Evolutionary conservation across 2,113 vertebrate genomes (phyloP).

Genomic region (Ancistrus triradiatus): DNA sequence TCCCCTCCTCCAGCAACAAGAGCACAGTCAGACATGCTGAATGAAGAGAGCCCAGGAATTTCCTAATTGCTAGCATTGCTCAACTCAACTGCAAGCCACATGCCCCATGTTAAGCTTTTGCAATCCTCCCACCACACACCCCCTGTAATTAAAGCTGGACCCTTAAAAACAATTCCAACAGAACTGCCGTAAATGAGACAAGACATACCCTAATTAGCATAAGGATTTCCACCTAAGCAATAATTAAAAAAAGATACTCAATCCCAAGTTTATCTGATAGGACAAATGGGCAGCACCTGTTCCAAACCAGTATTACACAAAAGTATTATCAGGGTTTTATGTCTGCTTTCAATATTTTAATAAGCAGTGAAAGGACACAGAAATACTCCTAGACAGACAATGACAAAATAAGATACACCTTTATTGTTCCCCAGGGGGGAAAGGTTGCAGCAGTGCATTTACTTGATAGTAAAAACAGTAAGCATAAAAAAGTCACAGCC

Average conservation of each 20-base stretch:
- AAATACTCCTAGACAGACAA: no score
- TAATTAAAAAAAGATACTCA: constrained; percentile 47
- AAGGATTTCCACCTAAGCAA: constrained; percentile 45
- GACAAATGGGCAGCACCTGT: constrained; percentile 41
- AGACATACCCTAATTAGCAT: constrained; percentile 52
- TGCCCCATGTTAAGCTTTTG: constrained; percentile 40
- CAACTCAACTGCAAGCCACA: constrained; percentile 43
- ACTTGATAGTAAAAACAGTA: no score
- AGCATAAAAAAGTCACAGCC: no score
- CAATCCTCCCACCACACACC: constrained; percentile 34
- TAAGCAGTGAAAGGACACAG: no score
- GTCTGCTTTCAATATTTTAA: no score
- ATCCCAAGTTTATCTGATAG: constrained; percentile 32
- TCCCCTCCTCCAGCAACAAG: constrained; percentile 33
- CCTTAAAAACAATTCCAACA: constrained; percentile 48
- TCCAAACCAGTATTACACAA: constrained; percentile 25
- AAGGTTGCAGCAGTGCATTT: no score
- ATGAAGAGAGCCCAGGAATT: constrained; percentile 47
- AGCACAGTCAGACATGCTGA: constrained; percentile 28
- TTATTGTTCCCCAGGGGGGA: no score
- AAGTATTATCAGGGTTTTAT: no score
- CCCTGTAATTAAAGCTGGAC: constrained; percentile 51
- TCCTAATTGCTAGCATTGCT: constrained; percentile 51
- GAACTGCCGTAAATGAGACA: constrained; percentile 50
- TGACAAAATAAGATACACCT: no score